Evolutionary conservation across 2,113 vertebrate genomes (phyloP).

Genomic region (Neotragus pygmaeus): DNA sequence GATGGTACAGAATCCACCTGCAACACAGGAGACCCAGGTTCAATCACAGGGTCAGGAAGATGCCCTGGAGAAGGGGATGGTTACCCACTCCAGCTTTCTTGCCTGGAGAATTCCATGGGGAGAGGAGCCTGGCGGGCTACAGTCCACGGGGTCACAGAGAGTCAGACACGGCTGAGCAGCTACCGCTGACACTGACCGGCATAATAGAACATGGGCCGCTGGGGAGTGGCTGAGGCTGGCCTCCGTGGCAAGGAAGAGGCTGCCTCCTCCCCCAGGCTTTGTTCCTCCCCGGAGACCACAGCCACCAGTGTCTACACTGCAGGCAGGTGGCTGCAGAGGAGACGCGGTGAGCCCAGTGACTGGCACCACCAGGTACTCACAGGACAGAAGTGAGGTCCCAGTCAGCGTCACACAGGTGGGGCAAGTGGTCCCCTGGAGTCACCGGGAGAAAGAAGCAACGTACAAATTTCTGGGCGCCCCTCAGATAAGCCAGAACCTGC

Average conservation of each 20-base stretch:
- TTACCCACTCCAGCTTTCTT: not conserved
- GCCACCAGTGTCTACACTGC: not conserved
- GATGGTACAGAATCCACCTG: not conserved
- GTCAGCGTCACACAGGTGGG: too few relatives aligned
- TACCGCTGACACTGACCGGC: accelerated
- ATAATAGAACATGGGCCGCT: accelerated
- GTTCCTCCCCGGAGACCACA: not conserved
- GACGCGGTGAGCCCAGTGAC: not conserved
- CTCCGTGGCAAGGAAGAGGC: accelerated
- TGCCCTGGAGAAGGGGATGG: not conserved
- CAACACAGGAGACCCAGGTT: not conserved
- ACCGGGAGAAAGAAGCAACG: not conserved
- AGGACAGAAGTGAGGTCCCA: not conserved
- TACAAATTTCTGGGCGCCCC: not conserved
- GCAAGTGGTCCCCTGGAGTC: not conserved
- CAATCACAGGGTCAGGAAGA: not conserved
- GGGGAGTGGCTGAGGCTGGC: not conserved
- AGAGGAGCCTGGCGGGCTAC: not conserved
- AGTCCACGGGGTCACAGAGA: not conserved
- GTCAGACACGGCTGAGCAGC: not conserved
- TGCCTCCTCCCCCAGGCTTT: not conserved
- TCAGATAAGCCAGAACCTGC: not conserved
- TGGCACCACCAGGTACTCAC: not conserved
- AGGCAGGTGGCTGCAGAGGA: not conserved
- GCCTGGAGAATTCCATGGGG: not conserved